Conservation (phyloP, 2,797 vertebrate genomes). For the Pteronotus mesoamericanus region DNA sequence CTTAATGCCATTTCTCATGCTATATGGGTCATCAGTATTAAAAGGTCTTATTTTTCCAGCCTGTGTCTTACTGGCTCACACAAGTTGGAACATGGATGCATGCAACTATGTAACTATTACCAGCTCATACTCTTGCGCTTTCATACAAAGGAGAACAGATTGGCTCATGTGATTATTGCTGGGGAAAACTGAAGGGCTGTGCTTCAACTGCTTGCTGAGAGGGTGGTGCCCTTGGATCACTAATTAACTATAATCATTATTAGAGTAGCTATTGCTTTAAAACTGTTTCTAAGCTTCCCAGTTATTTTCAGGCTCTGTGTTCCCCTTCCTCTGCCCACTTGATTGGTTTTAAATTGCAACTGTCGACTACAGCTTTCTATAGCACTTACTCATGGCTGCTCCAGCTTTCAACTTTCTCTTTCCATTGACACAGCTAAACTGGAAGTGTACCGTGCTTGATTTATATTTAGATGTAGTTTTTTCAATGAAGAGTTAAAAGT, state of each 20-base stretch:
- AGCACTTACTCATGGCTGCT: conserved; percentile 79
- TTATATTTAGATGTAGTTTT: conserved; percentile 83
- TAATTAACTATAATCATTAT: conserved; percentile 65
- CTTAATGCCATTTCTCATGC: background rate
- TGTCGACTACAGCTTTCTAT: conserved; percentile 75
- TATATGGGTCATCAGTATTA: background rate
- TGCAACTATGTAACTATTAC: background rate
- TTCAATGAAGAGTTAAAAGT: conserved; percentile 81
- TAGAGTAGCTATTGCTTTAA: conserved; percentile 69
- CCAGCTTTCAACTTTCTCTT: conserved; percentile 79
- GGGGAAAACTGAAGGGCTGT: background rate
- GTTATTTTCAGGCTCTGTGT: conserved; percentile 74
- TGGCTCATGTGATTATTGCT: background rate
- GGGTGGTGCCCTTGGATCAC: background rate
- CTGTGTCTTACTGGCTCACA: background rate
- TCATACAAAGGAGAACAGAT: background rate
- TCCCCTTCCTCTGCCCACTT: conserved; percentile 68
- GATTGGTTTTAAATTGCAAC: conserved; percentile 78
- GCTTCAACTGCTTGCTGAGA: conserved; percentile 23
- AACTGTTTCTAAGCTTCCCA: conserved; percentile 73
- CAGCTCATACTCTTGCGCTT: background rate
- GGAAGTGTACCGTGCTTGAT: conserved; percentile 79
- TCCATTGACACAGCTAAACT: conserved; percentile 83
- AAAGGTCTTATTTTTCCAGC: background rate
- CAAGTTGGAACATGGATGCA: background rate